Conservation (phyloP, 1,140 invertebrate species). For the Himalopsyche phryganea region DNA sequence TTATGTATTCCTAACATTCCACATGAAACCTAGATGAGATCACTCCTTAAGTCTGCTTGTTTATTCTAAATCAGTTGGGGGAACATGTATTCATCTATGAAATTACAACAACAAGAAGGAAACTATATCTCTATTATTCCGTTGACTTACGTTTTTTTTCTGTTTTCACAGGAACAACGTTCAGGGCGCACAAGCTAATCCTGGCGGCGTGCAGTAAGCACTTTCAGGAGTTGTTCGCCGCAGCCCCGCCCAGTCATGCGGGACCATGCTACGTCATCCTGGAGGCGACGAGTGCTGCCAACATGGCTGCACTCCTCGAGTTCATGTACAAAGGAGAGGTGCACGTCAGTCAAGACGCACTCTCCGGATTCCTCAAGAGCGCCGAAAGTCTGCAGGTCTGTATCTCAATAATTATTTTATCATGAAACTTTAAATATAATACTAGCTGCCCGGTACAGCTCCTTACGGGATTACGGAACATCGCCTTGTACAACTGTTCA, state of each 20-base stretch:
- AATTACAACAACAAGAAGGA: too few species aligned
- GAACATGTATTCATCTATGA: too few species aligned
- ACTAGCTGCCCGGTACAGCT: too few species aligned
- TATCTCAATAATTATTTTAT: background rate
- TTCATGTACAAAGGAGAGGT: conserved; percentile 94
- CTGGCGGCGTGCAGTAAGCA: conserved; percentile 91
- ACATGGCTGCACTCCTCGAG: conserved; percentile 85
- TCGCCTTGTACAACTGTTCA: too few species aligned
- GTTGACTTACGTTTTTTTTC: too few species aligned
- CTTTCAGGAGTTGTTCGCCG: conserved; percentile 88
- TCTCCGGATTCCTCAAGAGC: conserved; percentile 85
- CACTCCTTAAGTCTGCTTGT: too few species aligned
- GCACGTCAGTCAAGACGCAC: conserved; percentile 83
- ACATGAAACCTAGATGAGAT: too few species aligned
- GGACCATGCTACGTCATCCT: conserved; percentile 80
- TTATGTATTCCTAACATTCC: too few species aligned
- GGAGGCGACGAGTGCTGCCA: conserved; percentile 80
- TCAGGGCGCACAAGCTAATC: conserved; percentile 87
- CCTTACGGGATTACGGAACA: too few species aligned
- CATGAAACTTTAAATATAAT: too few species aligned
- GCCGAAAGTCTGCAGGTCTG: conserved; percentile 81
- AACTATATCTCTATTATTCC: too few species aligned
- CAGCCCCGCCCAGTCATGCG: conserved; percentile 75
- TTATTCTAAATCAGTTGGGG: too few species aligned
- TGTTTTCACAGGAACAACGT: conserved; percentile 72